Evolutionary conservation across 2,888 invertebrate species (phyloP).

Genomic region (Pycnomerus fuliginosus): DNA sequence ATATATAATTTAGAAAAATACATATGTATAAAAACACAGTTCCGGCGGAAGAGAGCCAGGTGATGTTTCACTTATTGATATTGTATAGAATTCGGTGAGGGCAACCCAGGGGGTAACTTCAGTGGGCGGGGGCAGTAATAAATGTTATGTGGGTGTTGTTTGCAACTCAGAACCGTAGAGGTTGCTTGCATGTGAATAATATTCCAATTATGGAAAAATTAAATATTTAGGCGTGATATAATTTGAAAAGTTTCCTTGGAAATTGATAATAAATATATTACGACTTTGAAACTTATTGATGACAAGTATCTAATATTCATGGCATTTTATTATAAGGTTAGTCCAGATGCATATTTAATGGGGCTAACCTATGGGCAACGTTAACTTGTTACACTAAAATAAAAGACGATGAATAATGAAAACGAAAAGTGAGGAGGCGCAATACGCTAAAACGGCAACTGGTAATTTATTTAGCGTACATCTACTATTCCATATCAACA

Average conservation of each 20-base stretch:
- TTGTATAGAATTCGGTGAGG: too few relatives aligned
- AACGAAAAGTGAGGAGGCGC: too few relatives aligned
- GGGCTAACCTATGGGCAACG: constrained; percentile 24
- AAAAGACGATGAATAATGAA: constrained; percentile 30
- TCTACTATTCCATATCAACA: constrained; percentile 28
- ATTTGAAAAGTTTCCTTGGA: constrained; percentile 24
- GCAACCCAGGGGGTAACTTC: too few relatives aligned
- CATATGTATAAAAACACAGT: too few relatives aligned
- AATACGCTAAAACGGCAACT: constrained; percentile 20
- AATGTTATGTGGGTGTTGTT: too few relatives aligned
- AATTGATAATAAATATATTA: constrained; percentile 27
- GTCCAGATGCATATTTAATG: constrained; percentile 21
- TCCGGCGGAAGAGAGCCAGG: too few relatives aligned
- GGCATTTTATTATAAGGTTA: constrained; percentile 24
- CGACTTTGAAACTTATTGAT: constrained; percentile 22
- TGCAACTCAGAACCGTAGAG: too few relatives aligned
- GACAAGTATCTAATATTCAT: constrained; percentile 19
- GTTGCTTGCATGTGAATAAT: constrained; percentile 28
- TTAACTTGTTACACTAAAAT: constrained; percentile 29
- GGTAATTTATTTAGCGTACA: constrained; percentile 35
- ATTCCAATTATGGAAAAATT: constrained; percentile 21
- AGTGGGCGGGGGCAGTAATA: too few relatives aligned
- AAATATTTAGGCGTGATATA: constrained; percentile 22
- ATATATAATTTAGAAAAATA: too few relatives aligned
- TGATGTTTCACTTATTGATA: too few relatives aligned